Percentiles rank a stretch among this genome's conserved stretches.
These are phyloP conservation scores for Drosophila greeni DNA, from an alignment of 2,888 invertebrate genomes.

Conservation along the genomic window DNA sequence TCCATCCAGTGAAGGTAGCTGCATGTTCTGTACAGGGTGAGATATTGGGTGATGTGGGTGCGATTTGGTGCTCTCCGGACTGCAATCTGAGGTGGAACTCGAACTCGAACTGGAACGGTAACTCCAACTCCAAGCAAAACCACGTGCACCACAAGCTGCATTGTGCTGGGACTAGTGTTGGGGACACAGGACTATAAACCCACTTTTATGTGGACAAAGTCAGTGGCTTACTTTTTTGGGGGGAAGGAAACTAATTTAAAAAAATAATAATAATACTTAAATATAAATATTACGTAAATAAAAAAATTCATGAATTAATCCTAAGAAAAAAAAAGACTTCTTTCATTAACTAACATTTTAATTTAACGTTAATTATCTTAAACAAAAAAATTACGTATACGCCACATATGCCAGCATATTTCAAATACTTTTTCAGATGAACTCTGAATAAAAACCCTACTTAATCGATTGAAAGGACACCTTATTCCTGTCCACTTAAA, in stretches of 20 bases:
- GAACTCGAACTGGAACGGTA: slow-evolving; percentile 22
- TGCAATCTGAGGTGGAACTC: slow-evolving; percentile 30
- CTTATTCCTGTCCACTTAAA: no score
- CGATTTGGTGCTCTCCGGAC: slow-evolving; percentile 38
- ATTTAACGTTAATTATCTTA: no score
- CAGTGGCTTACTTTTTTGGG: neutral
- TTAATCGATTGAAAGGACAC: no score
- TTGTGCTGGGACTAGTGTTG: slow-evolving; percentile 32
- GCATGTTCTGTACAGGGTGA: slow-evolving; percentile 37
- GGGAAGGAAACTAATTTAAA: neutral
- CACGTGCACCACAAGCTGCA: slow-evolving; percentile 40
- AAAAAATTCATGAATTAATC: no score
- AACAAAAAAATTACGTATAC: slow-evolving; percentile 15
- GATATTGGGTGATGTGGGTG: slow-evolving; percentile 31
- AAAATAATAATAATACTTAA: no score
- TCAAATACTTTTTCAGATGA: neutral
- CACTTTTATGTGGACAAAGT: neutral
- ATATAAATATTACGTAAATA: no score
- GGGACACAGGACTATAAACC: neutral
- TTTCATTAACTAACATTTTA: no score
- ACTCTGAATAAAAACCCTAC: no score
- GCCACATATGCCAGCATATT: neutral
- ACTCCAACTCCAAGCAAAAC: slow-evolving; percentile 37
- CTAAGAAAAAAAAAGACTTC: no score
- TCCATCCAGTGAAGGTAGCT: slow-evolving; percentile 34